Conservation (phyloP, 2,888 invertebrate species). For the Cremastinae sp. region DNA sequence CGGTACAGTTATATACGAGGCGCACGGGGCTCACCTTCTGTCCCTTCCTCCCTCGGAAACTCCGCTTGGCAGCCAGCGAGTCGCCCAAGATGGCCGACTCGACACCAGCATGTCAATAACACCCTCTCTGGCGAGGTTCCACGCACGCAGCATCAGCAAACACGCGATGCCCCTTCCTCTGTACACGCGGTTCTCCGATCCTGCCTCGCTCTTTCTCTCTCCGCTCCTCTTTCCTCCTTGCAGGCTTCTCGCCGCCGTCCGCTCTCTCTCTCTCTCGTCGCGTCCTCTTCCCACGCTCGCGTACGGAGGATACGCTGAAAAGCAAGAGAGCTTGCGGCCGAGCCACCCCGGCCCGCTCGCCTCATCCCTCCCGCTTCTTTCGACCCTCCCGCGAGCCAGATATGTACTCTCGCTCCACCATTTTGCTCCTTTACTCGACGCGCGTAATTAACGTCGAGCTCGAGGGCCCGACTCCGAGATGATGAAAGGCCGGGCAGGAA, state of each 20-base stretch:
- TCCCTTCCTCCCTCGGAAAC: constrained; percentile 34
- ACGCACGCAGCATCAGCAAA: constrained; percentile 55
- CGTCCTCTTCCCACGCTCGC: constrained; percentile 27
- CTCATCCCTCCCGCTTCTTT: background rate
- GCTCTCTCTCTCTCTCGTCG: constrained; percentile 38
- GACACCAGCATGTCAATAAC: constrained; percentile 80
- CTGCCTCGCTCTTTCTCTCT: constrained; percentile 30
- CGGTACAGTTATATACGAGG: constrained; percentile 18
- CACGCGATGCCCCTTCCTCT: constrained; percentile 52
- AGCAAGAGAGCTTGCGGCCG: constrained; percentile 28
- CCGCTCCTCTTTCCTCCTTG: constrained; percentile 25
- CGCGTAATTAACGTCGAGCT: constrained; percentile 64
- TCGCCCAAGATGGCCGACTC: constrained; percentile 79
- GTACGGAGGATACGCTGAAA: constrained; percentile 31
- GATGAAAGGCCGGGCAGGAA: constrained; percentile 30
- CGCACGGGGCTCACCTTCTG: constrained; percentile 17
- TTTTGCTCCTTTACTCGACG: constrained; percentile 63
- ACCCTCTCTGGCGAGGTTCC: constrained; percentile 71
- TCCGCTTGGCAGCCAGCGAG: constrained; percentile 51
- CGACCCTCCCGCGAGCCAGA: constrained; percentile 10
- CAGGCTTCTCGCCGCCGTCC: constrained; percentile 13
- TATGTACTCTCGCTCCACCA: constrained; percentile 52
- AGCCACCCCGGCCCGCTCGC: background rate
- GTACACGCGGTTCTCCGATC: constrained; percentile 41
- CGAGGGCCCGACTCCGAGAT: constrained; percentile 42